phyloP scores from a whole-genome alignment of 2,797 vertebrate species.

The Caiman crocodilus region DNA sequence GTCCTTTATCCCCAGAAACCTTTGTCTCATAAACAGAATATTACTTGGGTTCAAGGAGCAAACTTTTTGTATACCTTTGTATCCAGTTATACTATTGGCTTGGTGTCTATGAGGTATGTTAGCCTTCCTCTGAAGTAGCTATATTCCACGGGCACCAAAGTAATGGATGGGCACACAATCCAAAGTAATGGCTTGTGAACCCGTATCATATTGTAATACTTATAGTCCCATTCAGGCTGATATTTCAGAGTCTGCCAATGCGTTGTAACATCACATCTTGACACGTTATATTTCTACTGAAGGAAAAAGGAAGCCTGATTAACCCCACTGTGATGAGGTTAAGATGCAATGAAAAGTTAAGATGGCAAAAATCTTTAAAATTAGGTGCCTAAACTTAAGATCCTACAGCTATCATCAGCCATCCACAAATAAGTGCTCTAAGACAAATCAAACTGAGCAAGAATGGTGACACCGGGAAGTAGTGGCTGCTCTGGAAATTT shows the following conservation, averaged over 20 bases:
- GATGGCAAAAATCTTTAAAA: background rate
- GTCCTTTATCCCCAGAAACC: background rate
- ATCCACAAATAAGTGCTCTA: background rate
- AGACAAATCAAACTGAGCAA: background rate
- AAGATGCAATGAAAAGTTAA: background rate
- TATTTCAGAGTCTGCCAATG: background rate
- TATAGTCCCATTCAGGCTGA: too few relatives aligned
- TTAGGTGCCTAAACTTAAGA: background rate
- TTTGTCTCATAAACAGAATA: background rate
- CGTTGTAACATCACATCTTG: background rate
- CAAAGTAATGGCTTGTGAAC: too few relatives aligned
- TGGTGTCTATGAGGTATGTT: background rate
- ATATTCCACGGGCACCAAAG: background rate
- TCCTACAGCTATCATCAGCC: background rate
- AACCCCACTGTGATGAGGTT: background rate
- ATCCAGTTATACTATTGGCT: background rate
- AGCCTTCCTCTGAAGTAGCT: background rate
- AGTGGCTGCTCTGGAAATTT: background rate
- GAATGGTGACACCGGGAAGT: background rate
- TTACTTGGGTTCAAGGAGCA: background rate
- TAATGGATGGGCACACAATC: too few relatives aligned
- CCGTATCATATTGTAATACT: too few relatives aligned
- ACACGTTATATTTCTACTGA: slow-evolving; percentile 9
- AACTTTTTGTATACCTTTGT: background rate
- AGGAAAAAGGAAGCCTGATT: background rate